Conservation (phyloP, 2,113 vertebrate species). For the Geococcyx californianus region DNA sequence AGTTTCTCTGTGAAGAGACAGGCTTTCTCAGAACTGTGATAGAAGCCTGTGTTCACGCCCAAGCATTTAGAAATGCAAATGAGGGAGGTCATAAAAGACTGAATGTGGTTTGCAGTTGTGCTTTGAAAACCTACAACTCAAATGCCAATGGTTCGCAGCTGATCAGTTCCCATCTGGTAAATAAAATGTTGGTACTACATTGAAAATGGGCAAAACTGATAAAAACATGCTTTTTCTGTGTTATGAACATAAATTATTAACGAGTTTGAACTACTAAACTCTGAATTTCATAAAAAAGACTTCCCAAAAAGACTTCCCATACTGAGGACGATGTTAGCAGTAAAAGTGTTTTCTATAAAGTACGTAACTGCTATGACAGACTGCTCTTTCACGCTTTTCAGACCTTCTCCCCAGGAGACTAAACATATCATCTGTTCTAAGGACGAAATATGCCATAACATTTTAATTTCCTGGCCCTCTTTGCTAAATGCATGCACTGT, state of each 20-base stretch:
- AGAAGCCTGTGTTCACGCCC: background rate
- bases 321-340: background rate
- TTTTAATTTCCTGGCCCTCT: conserved; percentile 5
- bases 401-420: conserved; percentile 1
- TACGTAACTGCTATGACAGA: background rate
- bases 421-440: conserved; percentile 44
- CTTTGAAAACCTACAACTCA: background rate
- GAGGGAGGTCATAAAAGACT: background rate
- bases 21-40: background rate
- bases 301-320: background rate
- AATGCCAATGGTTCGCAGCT: background rate
- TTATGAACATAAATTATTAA: background rate
- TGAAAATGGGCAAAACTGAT: background rate
- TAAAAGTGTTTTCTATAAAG: background rate
- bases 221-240: background rate
- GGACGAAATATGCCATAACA: background rate
- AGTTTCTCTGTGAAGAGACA: conserved; percentile 7
- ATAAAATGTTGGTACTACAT: background rate
- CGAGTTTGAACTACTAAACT: background rate
- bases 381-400: conserved; percentile 26
- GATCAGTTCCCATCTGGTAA: background rate
- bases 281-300: background rate
- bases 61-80: background rate
- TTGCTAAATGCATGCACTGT: background rate
- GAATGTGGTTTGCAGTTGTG: background rate